Percentiles rank a stretch among this genome's conserved stretches.
Evolutionary conservation across 2,113 vertebrate genomes (phyloP).

Genomic region (Leiothrix lutea): DNA sequence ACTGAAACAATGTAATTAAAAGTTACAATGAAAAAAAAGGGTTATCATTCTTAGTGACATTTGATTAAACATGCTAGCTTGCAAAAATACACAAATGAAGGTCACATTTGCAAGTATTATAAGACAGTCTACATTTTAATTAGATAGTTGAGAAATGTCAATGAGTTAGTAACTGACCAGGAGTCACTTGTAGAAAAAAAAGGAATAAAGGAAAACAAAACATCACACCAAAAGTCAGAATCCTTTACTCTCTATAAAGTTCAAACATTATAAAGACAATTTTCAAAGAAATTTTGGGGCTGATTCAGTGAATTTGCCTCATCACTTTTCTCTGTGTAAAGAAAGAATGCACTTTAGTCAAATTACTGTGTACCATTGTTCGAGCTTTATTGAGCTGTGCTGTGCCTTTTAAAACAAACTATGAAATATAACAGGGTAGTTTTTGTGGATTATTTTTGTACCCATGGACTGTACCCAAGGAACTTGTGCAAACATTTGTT

Average conservation of each 20-base stretch:
- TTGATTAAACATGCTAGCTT: slow-evolving; percentile 72
- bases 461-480: background rate
- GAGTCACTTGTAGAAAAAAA: slow-evolving; percentile 25
- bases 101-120: slow-evolving; percentile 87
- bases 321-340: background rate
- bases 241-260: background rate
- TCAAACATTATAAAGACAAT: background rate
- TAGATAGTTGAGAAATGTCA: slow-evolving; percentile 81
- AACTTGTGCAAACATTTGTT: background rate
- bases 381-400: background rate
- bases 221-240: background rate
- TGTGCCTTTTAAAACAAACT: background rate
- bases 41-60: slow-evolving; percentile 74
- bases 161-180: slow-evolving; percentile 67
- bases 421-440: background rate
- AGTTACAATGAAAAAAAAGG: slow-evolving; percentile 32
- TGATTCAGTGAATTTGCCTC: background rate
- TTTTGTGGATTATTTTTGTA: background rate
- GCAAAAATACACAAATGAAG: slow-evolving; percentile 76
- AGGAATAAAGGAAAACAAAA: slow-evolving; percentile 1
- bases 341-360: background rate
- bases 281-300: background rate
- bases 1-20: slow-evolving; percentile 62
- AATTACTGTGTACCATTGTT: background rate
- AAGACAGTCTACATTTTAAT: slow-evolving; percentile 74